Evolutionary conservation across 2,888 invertebrate species (phyloP), one percentile per base, ranked within the genome.

Genomic region (Periphyllus acericola): DNA sequence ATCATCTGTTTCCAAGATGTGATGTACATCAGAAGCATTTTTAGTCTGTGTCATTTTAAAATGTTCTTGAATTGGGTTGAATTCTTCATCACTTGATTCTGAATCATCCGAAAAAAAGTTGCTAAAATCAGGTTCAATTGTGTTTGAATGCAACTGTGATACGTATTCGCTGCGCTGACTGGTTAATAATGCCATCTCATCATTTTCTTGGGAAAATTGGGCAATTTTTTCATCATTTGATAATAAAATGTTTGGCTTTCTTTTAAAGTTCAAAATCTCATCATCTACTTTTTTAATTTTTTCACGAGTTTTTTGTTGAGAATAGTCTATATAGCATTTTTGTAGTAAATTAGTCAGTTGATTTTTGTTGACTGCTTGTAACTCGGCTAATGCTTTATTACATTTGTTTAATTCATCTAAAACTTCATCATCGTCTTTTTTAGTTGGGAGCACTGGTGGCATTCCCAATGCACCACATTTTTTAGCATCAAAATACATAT

Each of bases 351-450:
- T 91, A 89, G 94, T 94, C 36, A 97, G 92, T 90, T 96, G 95
- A 46, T 93, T 93, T 89, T 95, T 93, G 91, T 98, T 98, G 91
- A 96, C 96, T 92, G 95, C 94, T 90, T 96, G 94, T 14, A 96
- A 94, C 36, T 94, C 94, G 82, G 94, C 93, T 29, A 97, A 92
- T 92, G 98, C 97, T 89, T 95, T 94, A 91, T 97, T 96, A 90
- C 97, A 96, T 90, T 96, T 94, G 91, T 96, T 96, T 25, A 98
- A 95, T 93, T 98, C 98, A 19, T 94, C 93, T 89, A 97, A 92
- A 90, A 98, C 96, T 92, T 98, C 98, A 92, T 97, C 97, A 90
- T 96, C 96, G 5, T 95, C 94, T 81, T 14, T 14, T 46, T 1
- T 46, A 46, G 81, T 14, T 17, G 40, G 68, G 3, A 17, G 36